A percentile compares a stretch with the other conserved stretches of the same genome.
Evolutionary conservation across 1,140 invertebrate genomes (phyloP).

Genomic region (Panonychus citri): DNA sequence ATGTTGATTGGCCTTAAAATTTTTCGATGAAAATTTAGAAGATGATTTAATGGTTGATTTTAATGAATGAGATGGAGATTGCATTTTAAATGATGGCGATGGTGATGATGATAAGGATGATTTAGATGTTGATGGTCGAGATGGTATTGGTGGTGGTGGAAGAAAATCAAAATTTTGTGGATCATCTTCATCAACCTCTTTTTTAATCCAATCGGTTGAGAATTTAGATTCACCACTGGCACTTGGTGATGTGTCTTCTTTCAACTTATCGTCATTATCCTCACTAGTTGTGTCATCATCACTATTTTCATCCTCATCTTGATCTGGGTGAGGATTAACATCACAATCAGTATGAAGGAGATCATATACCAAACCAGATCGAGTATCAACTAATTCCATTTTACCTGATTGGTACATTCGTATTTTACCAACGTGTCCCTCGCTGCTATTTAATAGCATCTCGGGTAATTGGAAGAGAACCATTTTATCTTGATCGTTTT

Average conservation of each 20-base stretch:
- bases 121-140: neutral
- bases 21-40: too few species aligned
- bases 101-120: too few species aligned
- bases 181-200: neutral
- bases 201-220: neutral
- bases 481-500: neutral
- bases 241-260: neutral
- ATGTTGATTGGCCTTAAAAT: too few species aligned
- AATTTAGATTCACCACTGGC: neutral
- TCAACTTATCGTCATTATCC: too few species aligned
- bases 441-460: neutral
- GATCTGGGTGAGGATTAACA: too few species aligned
- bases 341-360: neutral
- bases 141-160: neutral
- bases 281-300: too few species aligned
- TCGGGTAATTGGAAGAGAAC: neutral
- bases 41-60: too few species aligned
- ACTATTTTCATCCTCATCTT: too few species aligned
- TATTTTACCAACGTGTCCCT: neutral
- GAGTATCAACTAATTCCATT: neutral
- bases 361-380: neutral
- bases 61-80: too few species aligned
- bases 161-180: neutral
- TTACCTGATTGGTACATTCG: neutral
- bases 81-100: too few species aligned